Conservation (phyloP, 1,140 invertebrate species). For the Lepidostoma basale region DNA sequence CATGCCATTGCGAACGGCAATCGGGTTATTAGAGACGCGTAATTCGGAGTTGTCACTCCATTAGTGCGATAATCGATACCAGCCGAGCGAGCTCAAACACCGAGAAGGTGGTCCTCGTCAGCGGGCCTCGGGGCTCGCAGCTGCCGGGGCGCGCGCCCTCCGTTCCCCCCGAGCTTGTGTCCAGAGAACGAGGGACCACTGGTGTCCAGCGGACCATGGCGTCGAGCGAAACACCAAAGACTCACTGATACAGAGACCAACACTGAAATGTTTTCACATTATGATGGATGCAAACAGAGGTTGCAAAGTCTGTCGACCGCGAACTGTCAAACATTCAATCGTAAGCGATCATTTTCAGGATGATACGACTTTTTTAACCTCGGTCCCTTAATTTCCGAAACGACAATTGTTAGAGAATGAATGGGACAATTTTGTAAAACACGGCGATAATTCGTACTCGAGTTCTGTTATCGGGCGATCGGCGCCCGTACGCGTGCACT, state of each 20-base stretch:
- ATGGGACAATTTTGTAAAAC: too few relatives aligned
- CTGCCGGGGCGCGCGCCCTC: neutral
- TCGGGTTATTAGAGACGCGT: too few relatives aligned
- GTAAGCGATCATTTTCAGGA: too few relatives aligned
- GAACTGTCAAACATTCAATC: conserved; percentile 18
- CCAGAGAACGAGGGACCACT: neutral
- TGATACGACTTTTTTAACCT: too few relatives aligned
- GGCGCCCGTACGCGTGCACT: conserved; percentile 19
- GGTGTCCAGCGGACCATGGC: neutral
- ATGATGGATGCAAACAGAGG: neutral
- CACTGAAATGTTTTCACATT: conserved; percentile 13
- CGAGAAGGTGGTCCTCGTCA: too few relatives aligned
- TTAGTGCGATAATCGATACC: conserved; percentile 28
- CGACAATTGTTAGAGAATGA: too few relatives aligned
- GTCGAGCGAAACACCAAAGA: neutral
- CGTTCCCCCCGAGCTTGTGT: too few relatives aligned
- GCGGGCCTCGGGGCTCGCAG: neutral
- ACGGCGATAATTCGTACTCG: too few relatives aligned
- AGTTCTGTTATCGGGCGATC: neutral
- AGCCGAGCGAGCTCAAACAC: conserved; percentile 9
- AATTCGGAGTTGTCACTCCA: conserved; percentile 29
- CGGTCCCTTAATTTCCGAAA: too few relatives aligned
- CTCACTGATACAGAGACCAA: neutral
- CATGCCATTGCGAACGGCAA: too few relatives aligned
- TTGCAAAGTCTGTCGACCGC: neutral